Base-by-base conservation (phyloP, 53 echinoderm and acorn worm genomes). In the Antedon mediterranea region DNA sequence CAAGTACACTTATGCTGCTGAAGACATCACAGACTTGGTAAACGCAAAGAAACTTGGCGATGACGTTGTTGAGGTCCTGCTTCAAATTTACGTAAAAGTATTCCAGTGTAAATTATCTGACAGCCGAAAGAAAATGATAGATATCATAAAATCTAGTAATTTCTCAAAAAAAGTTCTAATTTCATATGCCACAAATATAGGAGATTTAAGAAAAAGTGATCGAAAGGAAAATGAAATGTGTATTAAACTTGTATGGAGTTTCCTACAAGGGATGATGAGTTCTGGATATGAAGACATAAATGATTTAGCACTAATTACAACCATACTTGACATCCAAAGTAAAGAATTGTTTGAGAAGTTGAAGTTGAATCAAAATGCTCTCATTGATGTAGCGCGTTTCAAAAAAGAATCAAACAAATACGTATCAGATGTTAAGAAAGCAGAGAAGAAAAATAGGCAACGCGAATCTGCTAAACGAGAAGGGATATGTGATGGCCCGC, bases 1-100 rank as follows among this genome's bases (percentile, higher is more conserved):
- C n/a, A n/a, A n/a, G n/a, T n/a, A n/a, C n/a, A n/a, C n/a, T n/a
- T n/a, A n/a, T n/a, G n/a, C n/a, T n/a, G 83, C 87, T 32, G 79
- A 76, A 37, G 91, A 89, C 3, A 83, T 91, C 0, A 79, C 82
- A 18, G 81, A 80, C 13, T 75, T 90, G 27, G 74, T 94, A 26
- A 34, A 83, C 14, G 81, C 88, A 74, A 27, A 43, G 31, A 88
- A 88, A 0, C 81, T 93, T 27, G 79, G 90, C 13, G 84, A 84
- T 71, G 90, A 94, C 71, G 9, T 94, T 70, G 85, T 89, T 77
- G 82, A 78, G 18, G 79, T 92, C 6, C 74, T 94, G 18, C 73
- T 89, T 29, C 32, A 79, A 31, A 85, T 91, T 7, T 32, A 83
- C 74, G 83, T 76, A n/a, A 87, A 82, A 74, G 89, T 82, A 9